Evolutionary conservation across 2,113 vertebrate species (phyloP).

Genomic region (Ardeotis arabs): DNA sequence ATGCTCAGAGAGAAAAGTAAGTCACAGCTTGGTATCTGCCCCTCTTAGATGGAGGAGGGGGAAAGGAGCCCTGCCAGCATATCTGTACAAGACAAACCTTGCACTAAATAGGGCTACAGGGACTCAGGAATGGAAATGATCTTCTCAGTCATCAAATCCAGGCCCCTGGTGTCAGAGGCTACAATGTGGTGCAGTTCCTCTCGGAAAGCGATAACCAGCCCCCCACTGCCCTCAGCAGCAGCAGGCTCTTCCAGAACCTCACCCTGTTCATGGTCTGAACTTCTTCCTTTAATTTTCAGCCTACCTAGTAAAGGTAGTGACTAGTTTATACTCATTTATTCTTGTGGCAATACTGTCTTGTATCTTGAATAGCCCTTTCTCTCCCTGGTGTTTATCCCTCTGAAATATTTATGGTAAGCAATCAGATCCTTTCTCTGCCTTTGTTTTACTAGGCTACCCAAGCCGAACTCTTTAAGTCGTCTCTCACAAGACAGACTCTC

Average conservation of each 20-base stretch:
- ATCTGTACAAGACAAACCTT: conserved; percentile 39
- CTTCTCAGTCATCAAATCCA: not conserved
- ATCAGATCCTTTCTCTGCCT: conserved; percentile 14
- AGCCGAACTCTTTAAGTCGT: conserved; percentile 58
- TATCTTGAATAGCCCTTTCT: not conserved
- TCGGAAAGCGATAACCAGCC: not conserved
- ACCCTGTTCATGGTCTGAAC: not conserved
- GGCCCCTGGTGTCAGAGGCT: conserved; percentile 1
- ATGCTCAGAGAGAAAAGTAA: not conserved
- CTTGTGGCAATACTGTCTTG: not conserved
- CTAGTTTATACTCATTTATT: not conserved
- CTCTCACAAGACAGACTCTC: conserved; percentile 11
- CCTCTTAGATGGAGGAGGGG: not conserved
- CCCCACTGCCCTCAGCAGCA: not conserved
- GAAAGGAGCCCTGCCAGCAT: not conserved
- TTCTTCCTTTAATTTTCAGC: not conserved
- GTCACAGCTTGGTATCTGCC: not conserved
- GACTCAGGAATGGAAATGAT: conserved; percentile 14
- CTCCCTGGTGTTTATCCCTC: conserved; percentile 14
- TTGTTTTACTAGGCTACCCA: conserved; percentile 23
- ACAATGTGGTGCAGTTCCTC: not conserved
- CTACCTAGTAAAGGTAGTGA: not conserved
- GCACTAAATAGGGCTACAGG: not conserved
- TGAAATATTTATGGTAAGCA: conserved; percentile 26
- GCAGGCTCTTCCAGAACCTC: not conserved